Percentiles rank a stretch among this genome's conserved stretches.
Evolutionary conservation across 2,113 vertebrate species (phyloP).

Genomic region (Burhinus oedicnemus): DNA sequence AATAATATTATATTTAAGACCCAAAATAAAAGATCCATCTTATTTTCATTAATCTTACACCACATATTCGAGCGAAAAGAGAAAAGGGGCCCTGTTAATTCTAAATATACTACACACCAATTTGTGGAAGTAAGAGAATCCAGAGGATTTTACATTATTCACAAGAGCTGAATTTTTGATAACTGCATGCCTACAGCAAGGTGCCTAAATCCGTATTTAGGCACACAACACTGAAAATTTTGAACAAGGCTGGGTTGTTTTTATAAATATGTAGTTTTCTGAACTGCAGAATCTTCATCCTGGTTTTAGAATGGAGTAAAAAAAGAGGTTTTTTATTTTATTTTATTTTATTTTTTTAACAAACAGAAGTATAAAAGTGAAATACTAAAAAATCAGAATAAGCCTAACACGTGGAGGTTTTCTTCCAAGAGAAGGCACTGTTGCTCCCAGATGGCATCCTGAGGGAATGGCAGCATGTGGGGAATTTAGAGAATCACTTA

Average conservation of each 20-base stretch:
- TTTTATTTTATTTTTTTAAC: neutral
- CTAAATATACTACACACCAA: neutral
- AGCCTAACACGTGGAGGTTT: neutral
- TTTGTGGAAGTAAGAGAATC: conserved; percentile 31
- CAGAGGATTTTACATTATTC: conserved; percentile 15
- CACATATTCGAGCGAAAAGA: neutral
- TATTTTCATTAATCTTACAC: conserved; percentile 52
- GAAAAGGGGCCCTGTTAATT: neutral
- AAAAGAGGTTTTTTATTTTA: neutral
- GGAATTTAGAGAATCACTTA: neutral
- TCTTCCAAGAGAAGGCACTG: neutral
- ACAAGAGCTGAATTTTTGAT: neutral
- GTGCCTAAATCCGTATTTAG: neutral
- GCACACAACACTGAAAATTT: neutral
- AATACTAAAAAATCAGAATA: neutral
- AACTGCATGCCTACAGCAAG: neutral
- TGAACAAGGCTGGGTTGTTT: neutral
- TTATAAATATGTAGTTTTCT: neutral
- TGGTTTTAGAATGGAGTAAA: neutral
- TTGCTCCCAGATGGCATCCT: neutral
- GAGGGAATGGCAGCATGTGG: neutral
- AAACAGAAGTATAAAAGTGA: neutral
- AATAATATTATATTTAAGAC: conserved; percentile 56
- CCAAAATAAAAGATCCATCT: conserved; percentile 53
- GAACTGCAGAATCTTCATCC: neutral